Conservation (phyloP, 2,113 vertebrate genomes). For the Mormoops blainvillei region DNA sequence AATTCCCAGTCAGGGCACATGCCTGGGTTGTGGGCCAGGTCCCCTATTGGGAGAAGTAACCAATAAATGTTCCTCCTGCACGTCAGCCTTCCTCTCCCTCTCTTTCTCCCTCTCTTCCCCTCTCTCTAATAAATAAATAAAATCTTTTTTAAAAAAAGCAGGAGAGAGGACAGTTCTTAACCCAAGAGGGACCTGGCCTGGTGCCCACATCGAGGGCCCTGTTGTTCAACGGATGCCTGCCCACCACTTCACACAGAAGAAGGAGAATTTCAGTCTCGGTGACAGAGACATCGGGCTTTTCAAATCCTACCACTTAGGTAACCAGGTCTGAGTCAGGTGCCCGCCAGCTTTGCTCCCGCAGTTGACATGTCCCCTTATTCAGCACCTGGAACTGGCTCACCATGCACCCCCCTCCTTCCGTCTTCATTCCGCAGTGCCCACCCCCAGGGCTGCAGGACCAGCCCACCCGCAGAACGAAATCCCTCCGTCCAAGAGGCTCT, state of each 20-base stretch:
- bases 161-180: not conserved
- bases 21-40: too few relatives aligned
- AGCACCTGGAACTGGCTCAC: too few relatives aligned
- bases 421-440: not conserved
- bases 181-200: not conserved
- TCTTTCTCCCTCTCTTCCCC: too few relatives aligned
- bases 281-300: not conserved
- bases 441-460: rapidly evolving
- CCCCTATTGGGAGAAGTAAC: too few relatives aligned
- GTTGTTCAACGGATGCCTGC: not conserved
- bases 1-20: too few relatives aligned
- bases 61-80: too few relatives aligned
- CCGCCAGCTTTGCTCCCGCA: too few relatives aligned
- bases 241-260: not conserved
- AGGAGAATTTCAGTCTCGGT: not conserved
- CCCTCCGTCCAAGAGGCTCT: not conserved
- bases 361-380: not conserved
- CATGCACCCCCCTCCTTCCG: too few relatives aligned
- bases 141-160: too few relatives aligned
- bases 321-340: not conserved
- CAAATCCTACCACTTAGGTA: not conserved
- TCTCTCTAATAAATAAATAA: too few relatives aligned
- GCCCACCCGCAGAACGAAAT: not conserved
- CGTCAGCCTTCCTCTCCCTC: too few relatives aligned
- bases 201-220: rapidly evolving